A percentile compares a stretch with the other conserved stretches of the same genome.
Conservation (phyloP, 1,140 invertebrate species). For the Philotrypesis tridentata region DNA sequence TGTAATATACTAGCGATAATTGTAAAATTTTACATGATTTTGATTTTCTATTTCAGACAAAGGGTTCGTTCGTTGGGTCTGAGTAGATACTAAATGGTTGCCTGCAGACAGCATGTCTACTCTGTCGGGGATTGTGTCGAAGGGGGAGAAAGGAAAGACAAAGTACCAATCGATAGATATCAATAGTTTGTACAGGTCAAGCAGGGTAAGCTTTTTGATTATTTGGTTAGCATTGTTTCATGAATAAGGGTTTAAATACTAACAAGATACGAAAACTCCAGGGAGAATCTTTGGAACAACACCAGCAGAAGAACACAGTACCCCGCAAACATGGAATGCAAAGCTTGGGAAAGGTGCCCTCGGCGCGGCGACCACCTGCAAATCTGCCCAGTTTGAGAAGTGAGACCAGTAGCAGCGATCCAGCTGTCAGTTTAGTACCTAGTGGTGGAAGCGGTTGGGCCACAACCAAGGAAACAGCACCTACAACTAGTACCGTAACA, state of each 20-base stretch:
- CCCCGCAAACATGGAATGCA: slow-evolving; percentile 98
- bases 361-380: slow-evolving; percentile 94
- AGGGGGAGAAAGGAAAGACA: slow-evolving; percentile 95
- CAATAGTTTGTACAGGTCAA: slow-evolving; percentile 95
- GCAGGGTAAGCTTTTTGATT: slow-evolving; percentile 78
- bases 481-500: slow-evolving; percentile 65
- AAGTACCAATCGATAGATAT: slow-evolving; percentile 97
- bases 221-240: slow-evolving; percentile 14
- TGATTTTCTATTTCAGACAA: slow-evolving; percentile 75
- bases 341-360: slow-evolving; percentile 97
- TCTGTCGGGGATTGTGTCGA: slow-evolving; percentile 85
- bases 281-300: slow-evolving; percentile 91
- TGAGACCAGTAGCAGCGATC: slow-evolving; percentile 87
- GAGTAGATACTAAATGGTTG: slow-evolving; percentile 86
- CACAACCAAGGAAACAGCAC: slow-evolving; percentile 70
- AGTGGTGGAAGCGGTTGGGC: slow-evolving; percentile 85
- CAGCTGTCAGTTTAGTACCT: slow-evolving; percentile 82
- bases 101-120: slow-evolving; percentile 91
- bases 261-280: slow-evolving; percentile 59
- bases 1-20: not conserved
- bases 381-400: slow-evolving; percentile 98
- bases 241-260: not conserved
- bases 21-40: not conserved
- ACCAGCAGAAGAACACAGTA: slow-evolving; percentile 90
- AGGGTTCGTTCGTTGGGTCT: slow-evolving; percentile 87